These are phyloP conservation scores for Conus canariensis DNA, from an alignment of 2,888 invertebrate genomes.

Conservation along the genomic window DNA sequence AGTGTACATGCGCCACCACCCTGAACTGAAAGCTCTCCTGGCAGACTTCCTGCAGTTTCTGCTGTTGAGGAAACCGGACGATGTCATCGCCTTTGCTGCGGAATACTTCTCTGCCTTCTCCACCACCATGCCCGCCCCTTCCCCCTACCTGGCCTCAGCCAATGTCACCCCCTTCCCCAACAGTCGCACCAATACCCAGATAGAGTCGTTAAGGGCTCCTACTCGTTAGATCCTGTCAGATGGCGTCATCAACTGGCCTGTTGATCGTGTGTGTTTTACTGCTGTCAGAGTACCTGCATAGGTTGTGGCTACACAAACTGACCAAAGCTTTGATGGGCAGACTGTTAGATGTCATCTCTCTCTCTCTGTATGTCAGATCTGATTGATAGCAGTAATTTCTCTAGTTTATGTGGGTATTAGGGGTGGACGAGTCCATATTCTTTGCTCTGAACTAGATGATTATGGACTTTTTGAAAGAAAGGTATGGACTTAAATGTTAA, in stretches of 20 bases:
- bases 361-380: not conserved
- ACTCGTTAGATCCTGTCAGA: slow-evolving; percentile 53
- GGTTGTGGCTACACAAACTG: no score
- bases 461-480: no score
- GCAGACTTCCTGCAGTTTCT: slow-evolving; percentile 79
- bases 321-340: no score
- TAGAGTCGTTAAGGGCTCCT: slow-evolving; percentile 66
- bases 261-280: not conserved
- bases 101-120: slow-evolving; percentile 78
- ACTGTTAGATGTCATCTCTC: not conserved
- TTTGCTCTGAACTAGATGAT: no score
- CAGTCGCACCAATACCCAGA: slow-evolving; percentile 67
- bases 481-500: not conserved
- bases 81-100: slow-evolving; percentile 76
- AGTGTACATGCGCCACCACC: slow-evolving; percentile 76
- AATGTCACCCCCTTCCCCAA: slow-evolving; percentile 71
- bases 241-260: not conserved
- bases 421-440: no score
- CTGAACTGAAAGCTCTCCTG: slow-evolving; percentile 76
- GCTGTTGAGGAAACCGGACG: slow-evolving; percentile 77
- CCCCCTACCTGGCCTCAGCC: slow-evolving; percentile 69
- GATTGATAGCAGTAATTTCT: not conserved
- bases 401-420: no score
- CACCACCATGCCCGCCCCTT: slow-evolving; percentile 65
- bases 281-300: not conserved